phyloP scores from a whole-genome alignment of 1,140 invertebrate species.

The Dendrolimus punctatus region DNA sequence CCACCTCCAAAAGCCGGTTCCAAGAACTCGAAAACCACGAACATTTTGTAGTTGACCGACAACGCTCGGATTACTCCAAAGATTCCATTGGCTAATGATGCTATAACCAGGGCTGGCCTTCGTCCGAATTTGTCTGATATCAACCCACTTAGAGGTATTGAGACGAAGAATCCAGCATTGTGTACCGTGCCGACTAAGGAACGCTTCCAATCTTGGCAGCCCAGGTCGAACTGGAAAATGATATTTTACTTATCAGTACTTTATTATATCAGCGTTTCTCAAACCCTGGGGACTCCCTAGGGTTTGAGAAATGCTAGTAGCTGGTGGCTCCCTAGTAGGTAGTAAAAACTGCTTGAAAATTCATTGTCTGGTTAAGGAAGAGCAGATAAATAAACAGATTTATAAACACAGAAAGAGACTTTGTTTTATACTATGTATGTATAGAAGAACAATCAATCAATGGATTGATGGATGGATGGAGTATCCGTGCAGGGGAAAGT shows the following conservation, averaged over 20 bases:
- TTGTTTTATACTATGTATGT: too few relatives aligned
- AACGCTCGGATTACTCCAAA: slow-evolving; percentile 78
- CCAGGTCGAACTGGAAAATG: slow-evolving; percentile 57
- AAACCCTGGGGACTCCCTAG: too few relatives aligned
- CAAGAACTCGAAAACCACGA: slow-evolving; percentile 77
- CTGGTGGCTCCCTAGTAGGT: too few relatives aligned
- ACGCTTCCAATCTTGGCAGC: slow-evolving; percentile 77
- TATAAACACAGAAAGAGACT: too few relatives aligned
- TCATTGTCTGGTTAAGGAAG: too few relatives aligned
- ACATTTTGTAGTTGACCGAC: slow-evolving; percentile 77
- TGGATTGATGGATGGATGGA: too few relatives aligned
- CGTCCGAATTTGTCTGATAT: slow-evolving; percentile 78
- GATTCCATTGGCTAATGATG: slow-evolving; percentile 71
- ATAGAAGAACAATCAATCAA: too few relatives aligned
- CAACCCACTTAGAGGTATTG: slow-evolving; percentile 78
- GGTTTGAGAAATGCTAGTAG: too few relatives aligned
- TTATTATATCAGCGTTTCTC: not conserved
- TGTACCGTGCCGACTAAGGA: slow-evolving; percentile 81
- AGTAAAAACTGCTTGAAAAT: too few relatives aligned
- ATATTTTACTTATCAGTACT: not conserved
- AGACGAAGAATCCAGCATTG: slow-evolving; percentile 80
- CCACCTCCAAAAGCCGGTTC: slow-evolving; percentile 75
- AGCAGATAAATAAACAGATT: too few relatives aligned
- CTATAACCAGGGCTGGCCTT: slow-evolving; percentile 73
- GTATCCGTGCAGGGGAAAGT: too few relatives aligned